These are phyloP conservation scores for Eupithecia inturbata DNA, from an alignment of 2,888 invertebrate genomes.

Conservation along the genomic window DNA sequence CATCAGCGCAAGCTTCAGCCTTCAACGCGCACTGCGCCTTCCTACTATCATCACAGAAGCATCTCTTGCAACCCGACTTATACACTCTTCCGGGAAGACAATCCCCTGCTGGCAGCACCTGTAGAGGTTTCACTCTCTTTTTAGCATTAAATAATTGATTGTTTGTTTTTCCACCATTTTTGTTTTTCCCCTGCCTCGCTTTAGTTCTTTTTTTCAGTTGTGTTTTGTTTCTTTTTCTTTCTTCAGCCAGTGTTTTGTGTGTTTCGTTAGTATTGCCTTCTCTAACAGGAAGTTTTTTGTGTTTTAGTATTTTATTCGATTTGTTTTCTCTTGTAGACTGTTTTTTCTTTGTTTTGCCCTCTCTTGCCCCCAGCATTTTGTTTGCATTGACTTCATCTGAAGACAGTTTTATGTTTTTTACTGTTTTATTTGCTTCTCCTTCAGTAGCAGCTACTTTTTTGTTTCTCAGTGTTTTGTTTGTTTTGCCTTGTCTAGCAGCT, in stretches of 20 bases:
- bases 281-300: background rate
- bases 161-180: background rate
- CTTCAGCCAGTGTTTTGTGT: background rate
- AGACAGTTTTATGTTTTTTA: background rate
- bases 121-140: background rate
- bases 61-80: constrained; percentile 54
- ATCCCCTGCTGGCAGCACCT: constrained; percentile 36
- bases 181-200: background rate
- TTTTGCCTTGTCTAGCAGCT: background rate
- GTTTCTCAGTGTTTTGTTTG: background rate
- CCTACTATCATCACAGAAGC: constrained; percentile 57
- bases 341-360: background rate
- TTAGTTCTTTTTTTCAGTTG: background rate
- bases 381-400: background rate
- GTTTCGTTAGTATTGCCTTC: background rate
- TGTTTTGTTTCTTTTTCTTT: background rate
- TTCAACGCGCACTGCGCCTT: constrained; percentile 45
- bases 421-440: background rate
- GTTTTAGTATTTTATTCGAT: background rate
- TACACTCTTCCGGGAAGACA: constrained; percentile 66
- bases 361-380: background rate
- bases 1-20: constrained; percentile 40
- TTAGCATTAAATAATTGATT: background rate
- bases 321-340: background rate
- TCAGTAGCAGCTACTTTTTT: background rate